Evolutionary conservation across 2,888 invertebrate species (phyloP).

Genomic region (Sarcophaga rosellei): DNA sequence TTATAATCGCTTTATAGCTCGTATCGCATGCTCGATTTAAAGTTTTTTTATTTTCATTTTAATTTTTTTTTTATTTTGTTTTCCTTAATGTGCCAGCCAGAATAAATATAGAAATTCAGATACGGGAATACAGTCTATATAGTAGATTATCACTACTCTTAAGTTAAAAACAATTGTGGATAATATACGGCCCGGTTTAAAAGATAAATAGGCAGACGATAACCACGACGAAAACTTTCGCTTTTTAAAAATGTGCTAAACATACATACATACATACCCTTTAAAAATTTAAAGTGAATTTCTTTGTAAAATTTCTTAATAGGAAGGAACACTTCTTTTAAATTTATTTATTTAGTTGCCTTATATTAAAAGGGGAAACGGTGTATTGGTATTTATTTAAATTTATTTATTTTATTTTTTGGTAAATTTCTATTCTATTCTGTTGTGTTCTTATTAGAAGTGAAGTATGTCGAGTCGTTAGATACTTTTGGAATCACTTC

Average conservation of each 20-base stretch:
- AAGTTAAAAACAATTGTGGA: neutral
- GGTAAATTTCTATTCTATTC: conserved; percentile 24
- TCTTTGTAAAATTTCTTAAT: neutral
- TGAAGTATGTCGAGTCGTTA: conserved; percentile 28
- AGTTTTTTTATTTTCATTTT: conserved; percentile 34
- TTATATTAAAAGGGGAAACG: neutral
- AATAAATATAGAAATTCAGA: neutral
- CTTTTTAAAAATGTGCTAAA: conserved; percentile 35
- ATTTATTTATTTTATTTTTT: conserved; percentile 25
- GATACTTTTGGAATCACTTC: conserved; percentile 29
- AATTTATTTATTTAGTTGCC: neutral
- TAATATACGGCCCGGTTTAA: conserved; percentile 15
- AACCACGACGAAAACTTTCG: conserved; percentile 32
- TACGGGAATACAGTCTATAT: neutral
- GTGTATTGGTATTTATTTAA: conserved; percentile 14
- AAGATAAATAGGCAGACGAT: neutral
- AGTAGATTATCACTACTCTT: neutral
- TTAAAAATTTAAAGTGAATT: no score
- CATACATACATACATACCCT: no score
- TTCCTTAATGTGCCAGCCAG: neutral
- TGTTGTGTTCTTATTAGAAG: conserved; percentile 33
- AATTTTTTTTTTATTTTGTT: neutral
- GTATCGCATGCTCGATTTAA: conserved; percentile 48
- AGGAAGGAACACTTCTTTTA: neutral
- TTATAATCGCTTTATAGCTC: conserved; percentile 52